phyloP scores from a whole-genome alignment of 2,888 invertebrate genomes.

The Ligdia adustata region DNA sequence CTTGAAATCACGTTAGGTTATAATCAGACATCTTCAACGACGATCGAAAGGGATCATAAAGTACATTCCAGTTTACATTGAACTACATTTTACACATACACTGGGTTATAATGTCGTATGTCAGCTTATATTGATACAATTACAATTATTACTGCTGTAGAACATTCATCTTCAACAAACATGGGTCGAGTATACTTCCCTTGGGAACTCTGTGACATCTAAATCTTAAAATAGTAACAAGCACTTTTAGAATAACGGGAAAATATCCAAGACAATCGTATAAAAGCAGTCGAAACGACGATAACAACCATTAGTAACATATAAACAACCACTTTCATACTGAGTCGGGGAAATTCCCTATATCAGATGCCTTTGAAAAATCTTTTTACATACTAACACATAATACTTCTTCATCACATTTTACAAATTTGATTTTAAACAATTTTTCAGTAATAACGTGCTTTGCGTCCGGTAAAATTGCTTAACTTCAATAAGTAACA shows the following conservation, averaged over 20 bases:
- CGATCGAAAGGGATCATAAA: slow-evolving; percentile 26
- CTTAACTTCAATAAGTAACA: too few relatives aligned
- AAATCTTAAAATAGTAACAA: slow-evolving; percentile 46
- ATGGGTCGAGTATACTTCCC: slow-evolving; percentile 37
- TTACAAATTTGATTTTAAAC: too few relatives aligned
- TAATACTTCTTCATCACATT: too few relatives aligned
- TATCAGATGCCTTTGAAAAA: slow-evolving; percentile 32
- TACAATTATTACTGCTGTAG: not conserved
- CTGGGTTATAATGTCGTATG: too few relatives aligned
- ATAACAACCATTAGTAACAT: slow-evolving; percentile 61
- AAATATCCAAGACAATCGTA: slow-evolving; percentile 53
- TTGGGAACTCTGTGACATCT: slow-evolving; percentile 39
- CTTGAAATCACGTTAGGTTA: slow-evolving; percentile 78
- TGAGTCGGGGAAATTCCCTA: slow-evolving; percentile 31
- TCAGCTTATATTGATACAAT: too few relatives aligned
- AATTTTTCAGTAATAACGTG: too few relatives aligned
- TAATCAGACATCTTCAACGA: slow-evolving; percentile 53
- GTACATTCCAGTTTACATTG: slow-evolving; percentile 4
- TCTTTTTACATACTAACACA: too few relatives aligned
- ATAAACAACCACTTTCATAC: slow-evolving; percentile 62
- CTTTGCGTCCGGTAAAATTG: too few relatives aligned
- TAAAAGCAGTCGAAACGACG: slow-evolving; percentile 63
- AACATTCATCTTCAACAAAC: slow-evolving; percentile 28
- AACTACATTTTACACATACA: not conserved
- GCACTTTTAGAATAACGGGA: slow-evolving; percentile 51